These are phyloP conservation scores for Ectropis grisescens DNA, from an alignment of 1,140 invertebrate genomes.

Conservation along the genomic window DNA sequence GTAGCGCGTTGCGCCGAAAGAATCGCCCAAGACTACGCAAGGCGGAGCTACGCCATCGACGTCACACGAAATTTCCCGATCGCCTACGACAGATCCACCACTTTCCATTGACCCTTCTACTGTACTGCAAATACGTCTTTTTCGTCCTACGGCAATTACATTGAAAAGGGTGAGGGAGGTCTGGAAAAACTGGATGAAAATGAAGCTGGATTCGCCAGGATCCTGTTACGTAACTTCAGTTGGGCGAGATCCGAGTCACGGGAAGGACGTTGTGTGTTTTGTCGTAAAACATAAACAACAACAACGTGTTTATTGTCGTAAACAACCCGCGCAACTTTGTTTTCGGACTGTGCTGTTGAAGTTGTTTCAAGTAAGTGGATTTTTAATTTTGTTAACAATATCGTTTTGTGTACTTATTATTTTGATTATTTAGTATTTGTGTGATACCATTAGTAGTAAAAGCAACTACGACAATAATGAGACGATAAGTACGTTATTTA, in stretches of 20 bases:
- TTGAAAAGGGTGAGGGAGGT: constrained; percentile 16
- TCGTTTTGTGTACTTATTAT: background rate
- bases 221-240: constrained; percentile 57
- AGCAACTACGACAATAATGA: too few relatives aligned
- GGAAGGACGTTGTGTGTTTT: constrained; percentile 26
- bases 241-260: constrained; percentile 21
- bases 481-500: too few relatives aligned
- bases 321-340: constrained; percentile 28
- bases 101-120: constrained; percentile 13
- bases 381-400: too few relatives aligned
- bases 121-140: too few relatives aligned
- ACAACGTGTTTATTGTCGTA: constrained; percentile 57
- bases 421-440: too few relatives aligned
- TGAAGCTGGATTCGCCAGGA: constrained; percentile 47
- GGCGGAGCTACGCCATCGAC: constrained; percentile 35
- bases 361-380: constrained; percentile 20
- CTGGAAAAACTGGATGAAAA: constrained; percentile 22
- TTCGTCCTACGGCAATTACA: too few relatives aligned
- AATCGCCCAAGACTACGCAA: constrained; percentile 14
- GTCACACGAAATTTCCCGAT: constrained; percentile 36
- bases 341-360: constrained; percentile 7
- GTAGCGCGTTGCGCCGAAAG: too few relatives aligned
- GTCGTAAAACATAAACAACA: constrained; percentile 51
- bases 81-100: constrained; percentile 17
- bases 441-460: too few relatives aligned